phyloP scores from a whole-genome alignment of 2,113 vertebrate genomes.

The Progne subis region DNA sequence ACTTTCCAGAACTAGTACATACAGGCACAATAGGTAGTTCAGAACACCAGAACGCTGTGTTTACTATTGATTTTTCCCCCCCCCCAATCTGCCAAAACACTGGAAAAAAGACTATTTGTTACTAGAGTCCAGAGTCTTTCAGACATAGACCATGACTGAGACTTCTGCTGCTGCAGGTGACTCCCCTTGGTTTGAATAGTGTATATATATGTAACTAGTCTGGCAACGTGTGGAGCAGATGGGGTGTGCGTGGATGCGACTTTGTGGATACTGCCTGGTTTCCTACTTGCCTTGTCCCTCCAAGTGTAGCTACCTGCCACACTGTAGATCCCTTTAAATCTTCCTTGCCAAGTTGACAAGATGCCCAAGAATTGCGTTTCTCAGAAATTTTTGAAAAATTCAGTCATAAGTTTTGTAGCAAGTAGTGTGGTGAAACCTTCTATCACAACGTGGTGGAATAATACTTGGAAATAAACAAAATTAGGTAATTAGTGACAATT shows the following conservation, averaged over 20 bases:
- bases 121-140: background rate
- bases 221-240: background rate
- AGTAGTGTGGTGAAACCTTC: background rate
- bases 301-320: background rate
- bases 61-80: background rate
- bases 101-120: background rate
- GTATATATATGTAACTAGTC: background rate
- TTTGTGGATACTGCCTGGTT: background rate
- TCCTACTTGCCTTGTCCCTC: background rate
- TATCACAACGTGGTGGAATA: background rate
- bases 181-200: background rate
- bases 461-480: background rate
- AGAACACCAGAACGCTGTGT: background rate
- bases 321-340: background rate
- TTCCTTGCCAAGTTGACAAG: background rate
- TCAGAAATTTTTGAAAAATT: background rate
- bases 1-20: background rate
- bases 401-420: background rate
- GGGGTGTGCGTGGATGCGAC: background rate
- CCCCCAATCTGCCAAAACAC: background rate
- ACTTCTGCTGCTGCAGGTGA: background rate
- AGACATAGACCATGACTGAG: background rate
- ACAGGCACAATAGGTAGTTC: background rate
- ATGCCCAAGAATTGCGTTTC: background rate
- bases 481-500: background rate